Evolutionary conservation across 2,797 vertebrate genomes (phyloP).

Genomic region (Halcyon smyrnensis): DNA sequence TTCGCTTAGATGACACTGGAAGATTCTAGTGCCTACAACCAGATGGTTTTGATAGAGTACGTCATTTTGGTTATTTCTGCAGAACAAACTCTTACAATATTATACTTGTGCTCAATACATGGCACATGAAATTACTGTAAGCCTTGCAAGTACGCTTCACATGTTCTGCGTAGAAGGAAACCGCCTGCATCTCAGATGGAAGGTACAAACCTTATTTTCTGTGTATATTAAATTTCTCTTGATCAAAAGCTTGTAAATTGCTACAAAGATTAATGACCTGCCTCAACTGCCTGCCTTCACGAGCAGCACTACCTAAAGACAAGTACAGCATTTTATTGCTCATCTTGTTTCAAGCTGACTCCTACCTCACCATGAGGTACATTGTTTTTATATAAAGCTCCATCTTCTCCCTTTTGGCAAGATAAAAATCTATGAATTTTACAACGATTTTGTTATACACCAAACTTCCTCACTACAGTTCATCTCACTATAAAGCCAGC

Average conservation of each 20-base stretch:
- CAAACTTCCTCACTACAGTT: not conserved
- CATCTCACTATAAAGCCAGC: not conserved
- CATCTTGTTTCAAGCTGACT: not conserved
- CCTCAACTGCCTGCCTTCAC: not conserved
- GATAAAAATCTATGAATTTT: constrained; percentile 26
- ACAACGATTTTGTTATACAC: not conserved
- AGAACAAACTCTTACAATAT: not conserved
- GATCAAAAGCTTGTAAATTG: not conserved
- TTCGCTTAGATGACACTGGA: not conserved
- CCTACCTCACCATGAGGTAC: not conserved
- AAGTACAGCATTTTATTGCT: not conserved
- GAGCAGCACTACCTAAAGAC: not conserved
- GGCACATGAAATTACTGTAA: not conserved
- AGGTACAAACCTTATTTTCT: not conserved
- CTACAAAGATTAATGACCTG: not conserved
- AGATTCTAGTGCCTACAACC: constrained; percentile 15
- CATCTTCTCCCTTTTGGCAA: not conserved
- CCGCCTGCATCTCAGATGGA: not conserved
- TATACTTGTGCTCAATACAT: not conserved
- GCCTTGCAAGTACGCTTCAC: not conserved
- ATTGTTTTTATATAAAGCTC: not conserved
- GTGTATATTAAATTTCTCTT: not conserved
- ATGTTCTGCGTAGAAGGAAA: not conserved
- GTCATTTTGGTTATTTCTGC: not conserved
- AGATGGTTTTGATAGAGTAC: constrained; percentile 33